Base-by-base conservation (phyloP, 1,140 invertebrate genomes). In the Macrostomum lignano region DNA sequence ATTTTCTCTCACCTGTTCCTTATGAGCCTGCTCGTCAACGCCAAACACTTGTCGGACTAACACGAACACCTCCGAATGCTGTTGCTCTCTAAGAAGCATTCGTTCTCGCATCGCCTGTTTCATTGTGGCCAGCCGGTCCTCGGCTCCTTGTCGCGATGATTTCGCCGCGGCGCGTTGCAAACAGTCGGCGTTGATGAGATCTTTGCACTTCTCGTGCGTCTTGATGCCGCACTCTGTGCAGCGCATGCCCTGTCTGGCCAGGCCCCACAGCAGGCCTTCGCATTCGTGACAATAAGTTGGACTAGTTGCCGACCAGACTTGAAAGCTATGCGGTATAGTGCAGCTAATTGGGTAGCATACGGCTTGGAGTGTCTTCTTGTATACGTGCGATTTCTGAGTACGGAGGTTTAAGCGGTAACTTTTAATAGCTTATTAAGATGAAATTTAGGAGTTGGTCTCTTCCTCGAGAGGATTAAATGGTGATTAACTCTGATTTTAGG, bases 281-380 rank as follows among this genome's bases (percentile, higher is more conserved):
- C 88, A 98, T 59, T 98, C 88, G 56, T 94, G 94, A 55, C 91
- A 98, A 57, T 94, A 96, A 0, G 88, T 96, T 1, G 91, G 88
- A 2, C 82, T 91, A 3, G 86, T 94, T 2, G 88, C 88, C 13
- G 84, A 91, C 79, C 86, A 96, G 13, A 86, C 69, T 21, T 91
- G 73, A 61, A 98, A 98, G 57, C 93, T 94, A 64, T 98, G 91
- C 2, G 91, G 91, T 7, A 88, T 98, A 2, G 88, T 96, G 36
- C 78, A 82, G 10, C 81, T 93, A 46, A 98, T 98, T 0, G 91
- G 91, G 53, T 98, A 94, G 17, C 65, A 60, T 41, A 96, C 66
- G 1, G 88, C 91, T 61, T 98, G 91, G 17, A 98, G 68, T 0
- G 86, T 88, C 62, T 98, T 98, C 68, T 93, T 93, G 66, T 98